A percentile compares a stretch with the other conserved stretches of the same genome.
phyloP scores from a whole-genome alignment of 2,888 invertebrate genomes.

The Formica aserva region DNA sequence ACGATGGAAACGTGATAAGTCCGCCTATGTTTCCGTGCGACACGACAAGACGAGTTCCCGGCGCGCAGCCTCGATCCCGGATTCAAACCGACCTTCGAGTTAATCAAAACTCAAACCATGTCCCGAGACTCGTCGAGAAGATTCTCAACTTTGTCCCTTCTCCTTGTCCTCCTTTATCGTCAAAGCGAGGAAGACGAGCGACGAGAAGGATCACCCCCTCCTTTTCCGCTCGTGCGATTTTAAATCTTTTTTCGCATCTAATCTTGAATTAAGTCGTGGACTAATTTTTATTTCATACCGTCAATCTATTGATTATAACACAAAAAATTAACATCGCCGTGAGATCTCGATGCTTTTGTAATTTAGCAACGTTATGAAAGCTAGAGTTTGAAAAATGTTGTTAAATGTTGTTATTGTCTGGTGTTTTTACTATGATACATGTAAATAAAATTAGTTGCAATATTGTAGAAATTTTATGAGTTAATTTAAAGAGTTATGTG shows the following conservation, averaged over 20 bases:
- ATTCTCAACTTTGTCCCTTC: slow-evolving; percentile 59
- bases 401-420: too few species aligned
- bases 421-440: neutral
- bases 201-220: neutral
- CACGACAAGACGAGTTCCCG: slow-evolving; percentile 53
- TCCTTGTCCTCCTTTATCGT: slow-evolving; percentile 47
- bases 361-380: neutral
- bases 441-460: neutral
- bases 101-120: slow-evolving; percentile 80
- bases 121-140: slow-evolving; percentile 46
- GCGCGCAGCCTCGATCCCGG: slow-evolving; percentile 77
- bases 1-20: slow-evolving; percentile 68
- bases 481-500: too few species aligned
- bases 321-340: neutral
- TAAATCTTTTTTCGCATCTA: neutral
- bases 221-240: neutral
- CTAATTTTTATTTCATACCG: neutral
- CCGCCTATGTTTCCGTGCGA: slow-evolving; percentile 27
- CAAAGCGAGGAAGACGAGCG: neutral
- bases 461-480: neutral
- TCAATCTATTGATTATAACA: neutral
- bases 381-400: neutral
- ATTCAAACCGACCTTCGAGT: slow-evolving; percentile 79
- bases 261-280: neutral
- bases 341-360: neutral